phyloP scores from a whole-genome alignment of 2,113 vertebrate genomes.

The Paralichthys olivaceus region DNA sequence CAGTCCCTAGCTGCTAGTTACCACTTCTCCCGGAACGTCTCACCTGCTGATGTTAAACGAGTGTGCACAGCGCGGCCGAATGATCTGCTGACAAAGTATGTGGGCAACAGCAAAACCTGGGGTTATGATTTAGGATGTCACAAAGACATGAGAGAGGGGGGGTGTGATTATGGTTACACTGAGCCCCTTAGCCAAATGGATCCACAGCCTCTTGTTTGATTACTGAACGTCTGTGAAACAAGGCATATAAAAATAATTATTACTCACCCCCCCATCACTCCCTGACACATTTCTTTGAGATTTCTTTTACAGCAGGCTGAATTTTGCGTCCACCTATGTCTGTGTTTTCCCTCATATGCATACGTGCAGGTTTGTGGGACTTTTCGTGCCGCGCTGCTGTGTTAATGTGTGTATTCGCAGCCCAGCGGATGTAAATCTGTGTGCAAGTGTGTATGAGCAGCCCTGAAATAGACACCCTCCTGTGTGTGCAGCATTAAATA shows the following conservation, averaged over 20 bases:
- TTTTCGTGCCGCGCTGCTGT: neutral
- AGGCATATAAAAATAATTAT: conserved; percentile 75
- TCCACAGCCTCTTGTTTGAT: conserved; percentile 73
- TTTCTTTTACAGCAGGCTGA: conserved; percentile 64
- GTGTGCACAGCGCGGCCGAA: conserved; percentile 18
- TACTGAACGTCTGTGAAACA: conserved; percentile 72
- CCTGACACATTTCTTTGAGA: conserved; percentile 64
- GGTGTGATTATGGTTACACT: conserved; percentile 61
- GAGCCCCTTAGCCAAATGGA: conserved; percentile 67
- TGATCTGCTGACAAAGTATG: conserved; percentile 47
- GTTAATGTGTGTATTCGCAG: neutral
- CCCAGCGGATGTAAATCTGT: neutral
- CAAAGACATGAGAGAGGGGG: conserved; percentile 53
- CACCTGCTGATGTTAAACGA: conserved; percentile 24
- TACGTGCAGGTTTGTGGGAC: neutral
- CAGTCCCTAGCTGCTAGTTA: conserved; percentile 26
- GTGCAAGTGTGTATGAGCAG: conserved; percentile 5
- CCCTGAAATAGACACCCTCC: conserved; percentile 58
- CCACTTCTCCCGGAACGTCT: conserved; percentile 14
- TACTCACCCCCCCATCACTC: conserved; percentile 40
- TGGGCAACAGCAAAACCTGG: conserved; percentile 46
- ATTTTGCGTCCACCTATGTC: conserved; percentile 42
- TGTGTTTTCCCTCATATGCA: conserved; percentile 47
- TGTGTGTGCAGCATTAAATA: conserved; percentile 47
- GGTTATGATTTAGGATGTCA: conserved; percentile 71